Percentiles rank a stretch among this genome's conserved stretches.
Conservation (phyloP, 2,888 invertebrate species). For the Omphaloscelis lunosa region DNA sequence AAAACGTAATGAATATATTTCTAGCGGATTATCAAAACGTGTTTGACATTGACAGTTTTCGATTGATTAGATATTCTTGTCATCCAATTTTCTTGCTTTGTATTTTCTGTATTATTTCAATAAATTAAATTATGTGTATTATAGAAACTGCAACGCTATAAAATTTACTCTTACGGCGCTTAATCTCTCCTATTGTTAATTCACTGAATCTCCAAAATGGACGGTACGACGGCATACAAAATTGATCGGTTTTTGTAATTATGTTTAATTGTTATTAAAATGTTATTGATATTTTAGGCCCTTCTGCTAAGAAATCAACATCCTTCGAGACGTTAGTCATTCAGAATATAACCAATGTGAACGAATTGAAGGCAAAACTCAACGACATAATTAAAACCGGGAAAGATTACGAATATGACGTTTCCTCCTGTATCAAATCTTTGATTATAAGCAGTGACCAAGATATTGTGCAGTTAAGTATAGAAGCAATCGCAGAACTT, state of each 20-base stretch:
- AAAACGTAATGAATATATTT: constrained; percentile 21
- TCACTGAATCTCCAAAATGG: constrained; percentile 68
- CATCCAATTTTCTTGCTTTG: constrained; percentile 58
- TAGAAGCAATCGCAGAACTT: constrained; percentile 95
- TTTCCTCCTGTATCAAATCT: constrained; percentile 83
- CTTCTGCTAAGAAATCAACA: constrained; percentile 83
- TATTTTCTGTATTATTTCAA: constrained; percentile 59
- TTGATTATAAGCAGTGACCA: constrained; percentile 85
- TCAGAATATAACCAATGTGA: constrained; percentile 82
- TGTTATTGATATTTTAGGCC: constrained; percentile 72
- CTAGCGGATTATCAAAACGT: constrained; percentile 48
- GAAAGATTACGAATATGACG: constrained; percentile 86
- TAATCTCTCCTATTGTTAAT: constrained; percentile 36
- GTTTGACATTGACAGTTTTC: constrained; percentile 58
- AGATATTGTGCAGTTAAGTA: constrained; percentile 90
- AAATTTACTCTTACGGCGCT: constrained; percentile 29
- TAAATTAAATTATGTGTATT: constrained; percentile 59
- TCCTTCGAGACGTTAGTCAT: constrained; percentile 85
- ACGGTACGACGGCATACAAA: constrained; percentile 68
- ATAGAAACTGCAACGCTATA: constrained; percentile 36
- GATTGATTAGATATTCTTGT: constrained; percentile 64
- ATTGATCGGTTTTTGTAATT: constrained; percentile 40
- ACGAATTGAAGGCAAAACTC: constrained; percentile 86
- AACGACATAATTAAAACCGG: constrained; percentile 85
- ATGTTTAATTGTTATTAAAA: constrained; percentile 39